A percentile compares a stretch with the other conserved stretches of the same genome.
Evolutionary conservation across 2,113 vertebrate genomes (phyloP).

Genomic region (Xiphias gladius): DNA sequence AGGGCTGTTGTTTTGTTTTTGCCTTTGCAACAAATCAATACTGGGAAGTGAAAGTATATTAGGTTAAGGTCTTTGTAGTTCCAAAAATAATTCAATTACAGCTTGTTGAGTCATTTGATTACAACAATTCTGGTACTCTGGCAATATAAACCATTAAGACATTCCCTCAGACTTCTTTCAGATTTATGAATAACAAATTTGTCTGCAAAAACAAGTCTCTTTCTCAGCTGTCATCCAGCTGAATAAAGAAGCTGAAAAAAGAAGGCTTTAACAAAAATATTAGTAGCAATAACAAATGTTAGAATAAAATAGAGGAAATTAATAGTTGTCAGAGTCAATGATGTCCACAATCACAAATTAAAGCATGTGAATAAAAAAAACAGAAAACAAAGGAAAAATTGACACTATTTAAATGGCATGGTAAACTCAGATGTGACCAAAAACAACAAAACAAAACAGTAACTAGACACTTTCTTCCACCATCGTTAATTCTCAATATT

Average conservation of each 20-base stretch:
- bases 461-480: not conserved
- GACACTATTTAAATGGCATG: not conserved
- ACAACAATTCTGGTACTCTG: not conserved
- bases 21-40: not conserved
- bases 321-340: not conserved
- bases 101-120: conserved; percentile 7
- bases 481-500: not conserved
- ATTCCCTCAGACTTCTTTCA: not conserved
- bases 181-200: conserved; percentile 3
- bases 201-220: not conserved
- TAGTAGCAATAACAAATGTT: not conserved
- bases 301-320: not conserved
- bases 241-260: no score
- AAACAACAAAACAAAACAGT: not conserved
- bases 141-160: not conserved
- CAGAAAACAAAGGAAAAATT: not conserved
- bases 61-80: conserved; percentile 1
- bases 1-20: not conserved
- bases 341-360: not conserved
- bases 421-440: not conserved
- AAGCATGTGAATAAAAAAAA: not conserved
- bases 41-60: conserved; percentile 13
- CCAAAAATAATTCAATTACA: not conserved
- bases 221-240: conserved; percentile 6
- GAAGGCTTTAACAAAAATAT: not conserved